Evolutionary conservation across 2,888 invertebrate genomes (phyloP), one percentile per base, ranked within the genome.

Genomic region (Leptinotarsa juncta): DNA sequence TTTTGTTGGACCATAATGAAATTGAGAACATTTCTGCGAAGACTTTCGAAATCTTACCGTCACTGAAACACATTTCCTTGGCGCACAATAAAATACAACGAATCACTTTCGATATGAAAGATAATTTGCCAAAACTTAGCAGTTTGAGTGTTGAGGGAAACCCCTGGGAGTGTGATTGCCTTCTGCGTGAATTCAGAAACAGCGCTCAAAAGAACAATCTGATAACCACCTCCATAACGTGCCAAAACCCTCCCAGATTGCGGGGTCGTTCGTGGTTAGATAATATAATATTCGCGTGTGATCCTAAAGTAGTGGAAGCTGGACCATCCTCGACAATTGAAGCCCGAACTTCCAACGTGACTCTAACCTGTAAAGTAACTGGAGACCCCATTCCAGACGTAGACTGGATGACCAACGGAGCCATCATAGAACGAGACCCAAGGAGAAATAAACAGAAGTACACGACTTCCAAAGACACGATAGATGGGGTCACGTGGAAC

Each of bases 101-200:
- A 70, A 87, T 96, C 67, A 85, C 86, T 42, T 89, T 91, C 66
- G 92, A 93, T 75, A 91, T 93, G 7, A 91, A 95, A 74, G 90
- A 90, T 72, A 90, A 91, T 50, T 88, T 96, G 70, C 90, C 90
- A 2, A 93, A 92, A 78, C 87, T 97, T 70, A 91, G 91, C 42
- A 94, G 94, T 82, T 89, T 97, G 62, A 93, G 93, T 71, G 89
- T 97, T 1, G 92, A 93, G 78, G 92, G 93, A 77, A 97, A 97
- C 85, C 94, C 94, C 0, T 97, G 97, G 97, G 91, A 93, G 76
- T 97, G 97, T 85, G 95, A 97, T 84, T 97, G 97, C 84, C 92
- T 93, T 78, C 88, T 97, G 71, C 93, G 94, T 83, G 91, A 91
- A 20, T 94, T 97, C 80, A 91, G 95, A 65, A 93, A 95, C 83